Conservation (phyloP, 2,888 invertebrate species). For the Volucella inanis region DNA sequence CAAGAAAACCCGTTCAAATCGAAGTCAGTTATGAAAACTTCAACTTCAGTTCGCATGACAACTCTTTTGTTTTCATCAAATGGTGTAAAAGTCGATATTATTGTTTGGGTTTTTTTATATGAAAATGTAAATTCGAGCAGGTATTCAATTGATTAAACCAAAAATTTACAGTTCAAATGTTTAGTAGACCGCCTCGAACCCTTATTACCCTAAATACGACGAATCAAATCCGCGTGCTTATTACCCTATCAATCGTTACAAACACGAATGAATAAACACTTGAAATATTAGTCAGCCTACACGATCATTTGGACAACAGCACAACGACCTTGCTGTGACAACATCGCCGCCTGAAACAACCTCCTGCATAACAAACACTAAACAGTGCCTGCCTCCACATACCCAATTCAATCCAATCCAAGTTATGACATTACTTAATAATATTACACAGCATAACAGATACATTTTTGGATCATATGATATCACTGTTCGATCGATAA, state of each 20-base stretch:
- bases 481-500: constrained; percentile 62
- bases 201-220: constrained; percentile 23
- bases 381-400: constrained; percentile 28
- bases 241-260: constrained; percentile 9
- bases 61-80: constrained; percentile 47
- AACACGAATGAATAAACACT: constrained; percentile 25
- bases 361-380: constrained; percentile 58
- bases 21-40: neutral
- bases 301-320: constrained; percentile 31
- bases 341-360: constrained; percentile 43
- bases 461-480: constrained; percentile 72
- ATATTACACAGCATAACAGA: constrained; percentile 67
- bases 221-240: constrained; percentile 20
- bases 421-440: constrained; percentile 70
- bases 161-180: neutral
- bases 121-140: neutral
- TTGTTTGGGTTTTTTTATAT: no score
- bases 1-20: neutral
- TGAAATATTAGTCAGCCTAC: constrained; percentile 43
- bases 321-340: constrained; percentile 73
- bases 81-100: no score
- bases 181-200: constrained; percentile 4
- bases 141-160: neutral
- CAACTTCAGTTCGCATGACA: constrained; percentile 51
- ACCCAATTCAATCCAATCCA: constrained; percentile 14